Percentiles rank a stretch among this genome's conserved stretches.
Evolutionary conservation across 2,888 invertebrate genomes (phyloP).

Genomic region (Cheilosia impressa): DNA sequence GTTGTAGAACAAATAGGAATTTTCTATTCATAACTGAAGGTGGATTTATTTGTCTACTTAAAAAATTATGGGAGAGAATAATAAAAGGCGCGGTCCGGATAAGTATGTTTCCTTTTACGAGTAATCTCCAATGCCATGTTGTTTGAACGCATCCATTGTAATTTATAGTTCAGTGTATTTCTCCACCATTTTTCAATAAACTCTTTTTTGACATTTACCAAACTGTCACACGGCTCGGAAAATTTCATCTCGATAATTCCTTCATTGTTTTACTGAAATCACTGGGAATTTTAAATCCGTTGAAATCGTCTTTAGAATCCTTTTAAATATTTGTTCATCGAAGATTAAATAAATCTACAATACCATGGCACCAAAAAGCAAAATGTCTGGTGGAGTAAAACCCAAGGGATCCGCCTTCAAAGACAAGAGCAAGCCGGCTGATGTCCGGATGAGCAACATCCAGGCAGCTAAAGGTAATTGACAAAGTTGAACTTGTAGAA

Average conservation of each 20-base stretch:
- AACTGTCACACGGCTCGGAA: conserved; percentile 53
- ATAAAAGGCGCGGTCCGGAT: too few relatives aligned
- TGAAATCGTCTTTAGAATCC: conserved; percentile 34
- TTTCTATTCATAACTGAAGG: too few relatives aligned
- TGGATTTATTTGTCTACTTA: too few relatives aligned
- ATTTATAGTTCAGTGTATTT: conserved; percentile 22
- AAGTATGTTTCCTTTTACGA: too few relatives aligned
- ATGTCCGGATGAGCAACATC: conserved; percentile 97
- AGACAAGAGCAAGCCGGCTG: conserved; percentile 96
- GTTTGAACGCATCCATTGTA: background rate
- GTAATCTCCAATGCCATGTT: too few relatives aligned
- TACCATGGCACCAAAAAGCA: conserved; percentile 82
- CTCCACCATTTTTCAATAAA: background rate
- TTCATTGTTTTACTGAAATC: conserved; percentile 47
- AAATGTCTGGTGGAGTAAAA: conserved; percentile 79
- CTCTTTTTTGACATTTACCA: conserved; percentile 25
- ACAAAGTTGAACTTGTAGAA: background rate
- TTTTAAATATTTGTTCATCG: conserved; percentile 33
- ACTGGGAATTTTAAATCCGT: conserved; percentile 50
- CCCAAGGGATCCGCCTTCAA: conserved; percentile 88
- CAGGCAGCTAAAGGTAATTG: conserved; percentile 97
- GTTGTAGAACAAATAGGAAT: too few relatives aligned
- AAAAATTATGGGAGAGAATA: too few relatives aligned
- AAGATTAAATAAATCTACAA: conserved; percentile 26
- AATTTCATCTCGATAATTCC: conserved; percentile 40